Evolutionary conservation across 2,888 invertebrate genomes (phyloP).

Genomic region (Himalopsyche tibetana): DNA sequence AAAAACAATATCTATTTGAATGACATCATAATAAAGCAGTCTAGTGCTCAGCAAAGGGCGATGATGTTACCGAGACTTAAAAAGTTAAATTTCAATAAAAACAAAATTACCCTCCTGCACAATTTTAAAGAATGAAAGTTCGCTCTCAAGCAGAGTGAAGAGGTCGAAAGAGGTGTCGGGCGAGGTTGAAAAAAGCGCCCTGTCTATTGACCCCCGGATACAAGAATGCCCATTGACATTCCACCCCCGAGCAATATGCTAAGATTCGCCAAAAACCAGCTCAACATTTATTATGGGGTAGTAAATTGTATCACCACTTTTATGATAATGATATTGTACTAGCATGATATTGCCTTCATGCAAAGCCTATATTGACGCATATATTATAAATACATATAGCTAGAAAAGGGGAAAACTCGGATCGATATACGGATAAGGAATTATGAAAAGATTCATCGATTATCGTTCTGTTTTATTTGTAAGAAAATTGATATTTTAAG

Average conservation of each 20-base stretch:
- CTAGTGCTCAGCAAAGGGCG: neutral
- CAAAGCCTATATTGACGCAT: constrained; percentile 56
- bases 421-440: constrained; percentile 46
- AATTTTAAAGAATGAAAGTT: neutral
- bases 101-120: neutral
- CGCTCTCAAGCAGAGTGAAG: constrained; percentile 20
- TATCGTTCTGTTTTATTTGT: constrained; percentile 5
- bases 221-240: constrained; percentile 51
- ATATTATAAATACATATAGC: constrained; percentile 57
- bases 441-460: constrained; percentile 47
- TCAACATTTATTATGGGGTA: constrained; percentile 50
- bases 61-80: neutral
- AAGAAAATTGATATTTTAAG: neutral
- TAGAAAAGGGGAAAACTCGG: constrained; percentile 41
- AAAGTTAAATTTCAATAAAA: constrained; percentile 36
- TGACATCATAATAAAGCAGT: too few relatives aligned
- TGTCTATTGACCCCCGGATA: constrained; percentile 54
- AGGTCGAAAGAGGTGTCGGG: constrained; percentile 29
- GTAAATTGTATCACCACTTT: constrained; percentile 59
- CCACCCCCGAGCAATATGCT: constrained; percentile 45
- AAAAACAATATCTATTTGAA: too few relatives aligned
- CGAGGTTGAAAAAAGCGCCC: constrained; percentile 28
- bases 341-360: constrained; percentile 12
- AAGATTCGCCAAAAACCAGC: constrained; percentile 20
- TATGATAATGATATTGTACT: constrained; percentile 56